phyloP scores from a whole-genome alignment of 2,888 invertebrate species.

The Oligia fasciuncula region DNA sequence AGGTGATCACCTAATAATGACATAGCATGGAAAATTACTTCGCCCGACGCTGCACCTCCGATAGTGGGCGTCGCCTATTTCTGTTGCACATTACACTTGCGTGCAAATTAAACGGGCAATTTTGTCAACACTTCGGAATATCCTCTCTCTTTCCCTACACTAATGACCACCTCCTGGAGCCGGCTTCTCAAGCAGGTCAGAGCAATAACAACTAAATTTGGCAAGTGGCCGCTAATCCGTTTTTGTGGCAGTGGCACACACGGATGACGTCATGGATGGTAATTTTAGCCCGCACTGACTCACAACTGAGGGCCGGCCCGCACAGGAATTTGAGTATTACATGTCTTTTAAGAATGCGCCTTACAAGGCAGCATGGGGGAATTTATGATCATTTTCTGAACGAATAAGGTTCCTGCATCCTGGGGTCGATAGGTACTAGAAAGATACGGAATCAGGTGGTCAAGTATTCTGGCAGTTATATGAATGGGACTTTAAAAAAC shows the following conservation, averaged over 20 bases:
- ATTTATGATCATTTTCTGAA: not conserved
- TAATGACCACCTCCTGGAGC: constrained; percentile 22
- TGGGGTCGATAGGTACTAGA: not conserved
- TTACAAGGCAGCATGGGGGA: constrained; percentile 53
- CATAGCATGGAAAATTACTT: constrained; percentile 17
- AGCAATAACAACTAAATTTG: constrained; percentile 73
- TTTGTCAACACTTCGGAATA: not conserved
- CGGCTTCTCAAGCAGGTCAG: constrained; percentile 65
- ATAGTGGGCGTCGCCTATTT: constrained; percentile 11
- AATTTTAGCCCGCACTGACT: constrained; percentile 67
- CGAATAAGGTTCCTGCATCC: not conserved
- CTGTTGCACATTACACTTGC: constrained; percentile 3
- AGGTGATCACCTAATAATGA: no score
- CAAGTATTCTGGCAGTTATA: not conserved
- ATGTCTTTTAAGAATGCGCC: constrained; percentile 61
- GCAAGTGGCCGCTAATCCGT: constrained; percentile 67
- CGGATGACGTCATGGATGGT: constrained; percentile 67
- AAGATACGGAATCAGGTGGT: no score
- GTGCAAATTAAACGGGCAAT: not conserved
- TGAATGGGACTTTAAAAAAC: not conserved
- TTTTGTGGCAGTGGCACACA: constrained; percentile 68
- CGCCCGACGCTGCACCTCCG: not conserved
- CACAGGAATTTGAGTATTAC: constrained; percentile 63
- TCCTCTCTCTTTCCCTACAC: constrained; percentile 5
- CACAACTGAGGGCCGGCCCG: constrained; percentile 63